Evolutionary conservation across 2,797 vertebrate species (phyloP), one percentile per base, ranked within the genome.

Genomic region (Glyptemys insculpta): DNA sequence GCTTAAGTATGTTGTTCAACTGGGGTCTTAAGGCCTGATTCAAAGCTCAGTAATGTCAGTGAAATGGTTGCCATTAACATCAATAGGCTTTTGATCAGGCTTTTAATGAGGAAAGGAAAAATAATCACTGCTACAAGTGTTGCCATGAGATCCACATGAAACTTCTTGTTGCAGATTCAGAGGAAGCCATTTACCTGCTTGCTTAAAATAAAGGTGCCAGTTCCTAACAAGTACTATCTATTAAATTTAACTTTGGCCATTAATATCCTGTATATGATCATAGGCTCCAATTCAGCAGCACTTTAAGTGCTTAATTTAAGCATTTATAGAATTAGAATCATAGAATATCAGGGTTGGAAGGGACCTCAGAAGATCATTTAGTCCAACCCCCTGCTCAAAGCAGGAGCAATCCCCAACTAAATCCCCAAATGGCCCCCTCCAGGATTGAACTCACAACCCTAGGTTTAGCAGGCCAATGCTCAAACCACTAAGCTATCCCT

Each of bases 231-330:
- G 37, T 72, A 41, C 68, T 72, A 41, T 12, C 11, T 44, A 6
- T 62, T 94, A 59, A 84, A 50, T 93, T 93, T 92, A 92, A 93
- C 41, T 85, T 83, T 52, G 68, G 11, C 31, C 21, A 85, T 83
- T 74, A 85, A 4, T 79, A 89, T 74, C 2, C 95, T 82, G n/a
- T 72, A 41, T 72, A 37, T 23, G 41, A 72, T 23, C 5, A 23
- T 19, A 72, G n/a, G n/a, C 19, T 41, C 68, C 37, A 41, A 72
- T 72, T 72, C 68, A 72, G 19, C 11, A 72, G 68, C 37, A 41
- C 5, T 41, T 68, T 68, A 68, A 37, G n/a, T 68, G 34, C 65
- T 68, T 68, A 68, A 68, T 9, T 37, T 72, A 11, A 72, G 37
- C 68, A 72, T 41, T 37, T 41, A 41, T 23, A 41, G n/a, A 72